Percentiles rank a stretch among this genome's conserved stretches.
These are phyloP conservation scores for Grantiella picta DNA, from an alignment of 2,113 vertebrate genomes.

Conservation along the genomic window DNA sequence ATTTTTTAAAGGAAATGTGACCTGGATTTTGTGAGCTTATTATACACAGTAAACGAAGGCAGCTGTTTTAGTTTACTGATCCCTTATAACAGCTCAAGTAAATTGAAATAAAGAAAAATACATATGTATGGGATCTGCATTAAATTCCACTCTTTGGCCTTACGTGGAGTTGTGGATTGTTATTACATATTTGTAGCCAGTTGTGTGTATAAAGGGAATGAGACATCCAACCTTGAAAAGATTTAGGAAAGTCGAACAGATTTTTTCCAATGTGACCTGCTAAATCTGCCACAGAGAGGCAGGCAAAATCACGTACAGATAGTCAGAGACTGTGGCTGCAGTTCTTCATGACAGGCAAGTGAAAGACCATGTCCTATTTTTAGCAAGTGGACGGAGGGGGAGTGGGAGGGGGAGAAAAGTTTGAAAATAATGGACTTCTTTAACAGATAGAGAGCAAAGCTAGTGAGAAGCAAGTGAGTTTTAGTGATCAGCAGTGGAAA, in stretches of 20 bases:
- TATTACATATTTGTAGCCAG: constrained; percentile 19
- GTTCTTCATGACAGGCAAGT: constrained; percentile 40
- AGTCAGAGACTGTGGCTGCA: constrained; percentile 36
- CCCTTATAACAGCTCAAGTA: constrained; percentile 46
- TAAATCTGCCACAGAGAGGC: constrained; percentile 55
- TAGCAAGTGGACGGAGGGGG: neutral
- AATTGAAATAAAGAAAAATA: constrained; percentile 47
- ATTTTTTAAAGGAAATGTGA: constrained; percentile 66
- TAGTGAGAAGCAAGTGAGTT: constrained; percentile 24
- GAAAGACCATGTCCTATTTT: constrained; percentile 52
- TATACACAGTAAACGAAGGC: constrained; percentile 58
- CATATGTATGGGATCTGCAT: neutral
- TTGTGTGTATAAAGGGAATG: constrained; percentile 21
- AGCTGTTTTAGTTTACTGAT: constrained; percentile 65
- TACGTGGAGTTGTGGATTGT: neutral
- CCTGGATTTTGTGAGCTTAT: constrained; percentile 72
- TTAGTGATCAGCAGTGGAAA: constrained; percentile 34
- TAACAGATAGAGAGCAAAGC: constrained; percentile 32
- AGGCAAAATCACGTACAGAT: constrained; percentile 15
- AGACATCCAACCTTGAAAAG: constrained; percentile 31
- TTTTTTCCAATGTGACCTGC: constrained; percentile 42
- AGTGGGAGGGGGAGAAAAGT: constrained; percentile 25
- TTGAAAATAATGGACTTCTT: constrained; percentile 56
- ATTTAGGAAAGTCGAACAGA: neutral
- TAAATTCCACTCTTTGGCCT: constrained; percentile 24